phyloP scores from a whole-genome alignment of 1,140 invertebrate species.

The Diprion similis region DNA sequence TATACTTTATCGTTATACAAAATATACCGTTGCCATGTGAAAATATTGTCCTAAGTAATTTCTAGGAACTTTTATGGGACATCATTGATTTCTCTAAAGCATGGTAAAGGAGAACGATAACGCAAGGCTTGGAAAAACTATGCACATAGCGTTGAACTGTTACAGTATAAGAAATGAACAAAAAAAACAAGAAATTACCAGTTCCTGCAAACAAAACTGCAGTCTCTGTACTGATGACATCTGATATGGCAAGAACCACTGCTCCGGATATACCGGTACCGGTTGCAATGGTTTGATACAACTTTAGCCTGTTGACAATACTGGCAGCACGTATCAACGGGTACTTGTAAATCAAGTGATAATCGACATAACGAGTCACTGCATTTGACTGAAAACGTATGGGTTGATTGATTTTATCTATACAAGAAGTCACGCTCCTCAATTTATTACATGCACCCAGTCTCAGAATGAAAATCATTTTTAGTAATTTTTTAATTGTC shows the following conservation, averaged over 20 bases:
- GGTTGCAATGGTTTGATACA: not conserved
- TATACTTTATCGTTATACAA: not conserved
- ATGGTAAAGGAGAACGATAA: not conserved
- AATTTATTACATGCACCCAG: too few species aligned
- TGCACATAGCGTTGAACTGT: too few species aligned
- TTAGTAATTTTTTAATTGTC: too few species aligned
- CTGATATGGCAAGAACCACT: not conserved
- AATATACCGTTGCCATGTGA: not conserved
- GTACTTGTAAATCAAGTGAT: slow-evolving; percentile 33
- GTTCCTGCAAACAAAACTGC: not conserved
- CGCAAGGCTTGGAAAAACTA: not conserved
- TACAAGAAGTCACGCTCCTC: too few species aligned
- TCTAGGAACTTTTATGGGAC: not conserved
- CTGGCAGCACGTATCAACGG: not conserved
- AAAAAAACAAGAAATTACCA: slow-evolving; percentile 23
- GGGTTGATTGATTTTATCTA: not conserved
- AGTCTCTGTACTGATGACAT: not conserved
- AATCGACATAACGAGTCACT: slow-evolving; percentile 21
- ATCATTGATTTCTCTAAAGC: not conserved
- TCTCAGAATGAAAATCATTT: too few species aligned
- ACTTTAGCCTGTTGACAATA: slow-evolving; percentile 29
- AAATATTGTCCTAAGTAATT: slow-evolving; percentile 9
- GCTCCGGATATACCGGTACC: not conserved
- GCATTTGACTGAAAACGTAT: not conserved
- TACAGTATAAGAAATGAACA: too few species aligned